These are phyloP conservation scores for Campoplex capitator DNA, from an alignment of 2,888 invertebrate species.

Conservation along the genomic window DNA sequence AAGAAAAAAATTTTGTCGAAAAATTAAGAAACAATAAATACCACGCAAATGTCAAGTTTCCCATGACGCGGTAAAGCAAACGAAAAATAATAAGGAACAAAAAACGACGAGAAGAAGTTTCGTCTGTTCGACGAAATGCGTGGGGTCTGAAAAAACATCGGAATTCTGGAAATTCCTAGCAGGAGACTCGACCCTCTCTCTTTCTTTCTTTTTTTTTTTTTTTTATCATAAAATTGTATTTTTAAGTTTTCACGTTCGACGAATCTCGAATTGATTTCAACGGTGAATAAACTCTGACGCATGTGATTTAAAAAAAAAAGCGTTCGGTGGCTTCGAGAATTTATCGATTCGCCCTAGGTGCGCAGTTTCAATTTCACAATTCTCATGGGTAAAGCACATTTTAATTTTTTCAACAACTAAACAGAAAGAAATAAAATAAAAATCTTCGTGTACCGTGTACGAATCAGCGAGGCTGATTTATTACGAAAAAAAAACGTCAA, in stretches of 20 bases:
- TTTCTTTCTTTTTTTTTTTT: background rate
- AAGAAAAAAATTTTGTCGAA: background rate
- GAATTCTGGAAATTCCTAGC: slow-evolving; percentile 26
- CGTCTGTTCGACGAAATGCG: slow-evolving; percentile 2
- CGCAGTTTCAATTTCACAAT: background rate
- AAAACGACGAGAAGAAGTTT: background rate
- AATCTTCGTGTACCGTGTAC: background rate
- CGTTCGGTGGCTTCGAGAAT: slow-evolving; percentile 52
- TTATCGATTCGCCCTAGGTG: slow-evolving; percentile 54
- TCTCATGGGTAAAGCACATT: background rate
- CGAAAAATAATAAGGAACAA: slow-evolving; percentile 11
- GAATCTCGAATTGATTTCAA: background rate
- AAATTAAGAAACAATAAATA: background rate
- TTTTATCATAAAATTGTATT: background rate
- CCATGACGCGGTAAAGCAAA: background rate
- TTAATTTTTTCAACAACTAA: background rate
- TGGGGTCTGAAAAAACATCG: slow-evolving; percentile 16
- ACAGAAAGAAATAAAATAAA: too few relatives aligned
- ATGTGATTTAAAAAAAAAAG: slow-evolving; percentile 36
- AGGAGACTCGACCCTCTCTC: background rate
- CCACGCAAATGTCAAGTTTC: background rate
- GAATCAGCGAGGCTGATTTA: background rate
- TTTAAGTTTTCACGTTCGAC: background rate
- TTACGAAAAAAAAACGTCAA: too few relatives aligned
- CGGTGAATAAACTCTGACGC: slow-evolving; percentile 32